Evolutionary conservation across 2,113 vertebrate species (phyloP).

Genomic region (Mirza zaza): DNA sequence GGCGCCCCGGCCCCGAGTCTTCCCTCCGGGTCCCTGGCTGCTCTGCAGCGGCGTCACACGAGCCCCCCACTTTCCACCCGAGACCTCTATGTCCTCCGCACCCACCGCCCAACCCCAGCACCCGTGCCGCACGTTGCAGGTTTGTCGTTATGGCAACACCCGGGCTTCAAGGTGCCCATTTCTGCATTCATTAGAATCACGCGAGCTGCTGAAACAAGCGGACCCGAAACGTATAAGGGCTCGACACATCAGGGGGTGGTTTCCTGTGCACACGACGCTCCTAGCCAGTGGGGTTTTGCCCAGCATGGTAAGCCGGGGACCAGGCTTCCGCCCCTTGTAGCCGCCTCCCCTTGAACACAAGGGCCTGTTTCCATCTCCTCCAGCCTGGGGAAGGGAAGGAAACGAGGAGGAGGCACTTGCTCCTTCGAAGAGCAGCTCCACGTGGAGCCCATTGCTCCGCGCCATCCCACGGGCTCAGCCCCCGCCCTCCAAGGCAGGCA

Average conservation of each 20-base stretch:
- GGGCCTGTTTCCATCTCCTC: background rate
- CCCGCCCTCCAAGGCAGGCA: background rate
- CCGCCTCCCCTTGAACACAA: background rate
- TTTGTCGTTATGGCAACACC: conserved; percentile 51
- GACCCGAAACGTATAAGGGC: background rate
- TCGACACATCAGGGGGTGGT: background rate
- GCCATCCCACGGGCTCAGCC: background rate
- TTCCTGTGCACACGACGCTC: background rate
- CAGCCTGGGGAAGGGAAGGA: background rate
- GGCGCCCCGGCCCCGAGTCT: background rate
- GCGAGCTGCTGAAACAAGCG: background rate
- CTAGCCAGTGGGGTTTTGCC: background rate
- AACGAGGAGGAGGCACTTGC: background rate
- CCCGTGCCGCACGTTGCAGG: background rate
- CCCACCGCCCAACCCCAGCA: background rate
- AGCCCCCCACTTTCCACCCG: background rate
- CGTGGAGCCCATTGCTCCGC: background rate
- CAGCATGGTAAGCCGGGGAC: background rate
- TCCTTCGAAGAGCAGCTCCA: background rate
- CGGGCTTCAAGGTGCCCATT: background rate
- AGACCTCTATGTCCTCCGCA: background rate
- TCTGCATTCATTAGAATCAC: background rate
- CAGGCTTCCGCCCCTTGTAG: background rate
- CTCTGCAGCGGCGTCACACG: background rate
- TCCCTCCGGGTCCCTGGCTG: background rate